Conservation (phyloP, 2,113 vertebrate species). For the Ictalurus punctatus region DNA sequence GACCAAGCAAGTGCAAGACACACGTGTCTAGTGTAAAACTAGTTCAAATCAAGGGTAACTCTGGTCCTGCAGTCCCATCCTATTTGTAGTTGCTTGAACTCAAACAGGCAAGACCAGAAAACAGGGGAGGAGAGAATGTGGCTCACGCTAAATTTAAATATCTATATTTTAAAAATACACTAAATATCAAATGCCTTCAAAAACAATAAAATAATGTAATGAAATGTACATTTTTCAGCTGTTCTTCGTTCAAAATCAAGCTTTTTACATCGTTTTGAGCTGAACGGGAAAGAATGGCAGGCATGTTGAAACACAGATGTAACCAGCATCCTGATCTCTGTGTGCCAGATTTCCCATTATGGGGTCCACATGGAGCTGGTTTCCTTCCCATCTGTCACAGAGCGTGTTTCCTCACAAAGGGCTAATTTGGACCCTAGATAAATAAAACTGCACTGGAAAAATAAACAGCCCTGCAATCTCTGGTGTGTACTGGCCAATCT, state of each 20-base stretch:
- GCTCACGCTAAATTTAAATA: neutral
- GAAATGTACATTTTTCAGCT: neutral
- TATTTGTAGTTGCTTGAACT: neutral
- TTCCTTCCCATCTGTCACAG: conserved; percentile 35
- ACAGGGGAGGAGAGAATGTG: neutral
- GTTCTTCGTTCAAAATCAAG: neutral
- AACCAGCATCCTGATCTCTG: neutral
- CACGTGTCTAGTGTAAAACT: neutral
- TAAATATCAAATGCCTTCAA: neutral
- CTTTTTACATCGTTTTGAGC: neutral
- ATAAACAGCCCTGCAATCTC: conserved; percentile 27
- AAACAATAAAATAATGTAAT: neutral
- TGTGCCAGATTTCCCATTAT: conserved; percentile 13
- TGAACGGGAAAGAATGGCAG: neutral
- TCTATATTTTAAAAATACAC: neutral
- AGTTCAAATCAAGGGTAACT: neutral
- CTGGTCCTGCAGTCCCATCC: neutral
- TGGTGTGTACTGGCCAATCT: conserved; percentile 46
- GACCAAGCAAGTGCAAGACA: neutral
- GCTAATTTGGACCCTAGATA: conserved; percentile 7
- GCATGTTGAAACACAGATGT: neutral
- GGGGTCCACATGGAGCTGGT: conserved; percentile 23
- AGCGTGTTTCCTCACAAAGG: neutral
- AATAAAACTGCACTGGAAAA: conserved; percentile 36
- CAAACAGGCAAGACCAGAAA: neutral